Evolutionary conservation across 2,888 invertebrate genomes (phyloP), one percentile per base, ranked within the genome.

Genomic region (Nezara viridula): DNA sequence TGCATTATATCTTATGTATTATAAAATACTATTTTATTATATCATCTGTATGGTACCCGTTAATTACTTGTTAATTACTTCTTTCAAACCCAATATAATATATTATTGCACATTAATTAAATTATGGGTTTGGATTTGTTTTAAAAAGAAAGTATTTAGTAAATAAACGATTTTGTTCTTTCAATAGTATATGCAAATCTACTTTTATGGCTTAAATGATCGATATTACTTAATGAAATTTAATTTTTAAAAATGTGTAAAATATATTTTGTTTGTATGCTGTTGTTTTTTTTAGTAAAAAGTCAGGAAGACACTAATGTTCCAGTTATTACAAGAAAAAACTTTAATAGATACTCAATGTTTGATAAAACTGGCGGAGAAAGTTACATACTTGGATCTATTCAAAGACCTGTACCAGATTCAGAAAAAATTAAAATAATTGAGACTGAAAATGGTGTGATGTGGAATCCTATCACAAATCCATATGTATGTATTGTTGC

Each of bases 331-430:
- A 94, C 95, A 89, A 95, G 96, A 92, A 96, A 95, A 93, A 96
- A 95, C 93, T 94, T 95, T 90, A 96, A 91, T 91, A 95, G 96
- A 92, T 98, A 98, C 93, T 97, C 98, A 37, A 96, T 97, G 88
- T 97, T 98, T 92, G 97, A 97, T 10, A 98, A 98, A 93, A 96
- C 97, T 85, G 97, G 97, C 32, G 96, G 96, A 88, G 98, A 98
- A 92, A 96, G 96, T 91, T 98, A 97, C 93, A 95, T 98, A 90
- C 94, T 98, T 91, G 97, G 97, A 32, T 95, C 96, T 47, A 94
- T 95, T 87, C 96, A 95, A 93, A 95, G 96, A 52, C 93, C 93
- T 92, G 95, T 97, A 27, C 94, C 95, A 21, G 96, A 96, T 55
- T 94, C 94, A 86, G 96, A 96, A 90, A 95, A 95, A 93, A 95